These are phyloP conservation scores for Columba guinea DNA, from an alignment of 2,797 vertebrate species.

Conservation along the genomic window DNA sequence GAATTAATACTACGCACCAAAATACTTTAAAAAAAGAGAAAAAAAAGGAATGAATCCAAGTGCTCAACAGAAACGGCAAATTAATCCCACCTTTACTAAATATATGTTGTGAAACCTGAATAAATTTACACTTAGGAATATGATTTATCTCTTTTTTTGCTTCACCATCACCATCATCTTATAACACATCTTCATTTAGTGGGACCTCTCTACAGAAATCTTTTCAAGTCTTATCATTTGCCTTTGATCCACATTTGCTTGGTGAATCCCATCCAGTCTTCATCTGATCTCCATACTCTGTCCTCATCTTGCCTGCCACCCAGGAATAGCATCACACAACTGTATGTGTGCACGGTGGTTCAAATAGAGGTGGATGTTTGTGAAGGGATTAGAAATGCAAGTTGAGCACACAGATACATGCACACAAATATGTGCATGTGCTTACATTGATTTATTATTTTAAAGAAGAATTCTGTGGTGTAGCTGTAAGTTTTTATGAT, in stretches of 20 bases:
- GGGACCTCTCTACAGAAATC: neutral
- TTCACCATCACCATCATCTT: neutral
- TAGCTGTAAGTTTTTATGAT: slow-evolving; percentile 1
- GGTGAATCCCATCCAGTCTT: neutral
- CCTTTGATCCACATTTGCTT: neutral
- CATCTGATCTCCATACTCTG: neutral
- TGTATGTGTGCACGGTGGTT: neutral
- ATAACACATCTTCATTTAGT: neutral
- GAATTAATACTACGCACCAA: neutral
- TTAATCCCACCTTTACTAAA: neutral
- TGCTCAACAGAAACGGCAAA: neutral
- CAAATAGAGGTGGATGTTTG: neutral
- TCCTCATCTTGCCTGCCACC: neutral
- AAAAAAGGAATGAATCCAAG: neutral
- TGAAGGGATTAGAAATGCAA: neutral
- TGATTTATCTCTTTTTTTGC: neutral
- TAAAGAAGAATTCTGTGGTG: neutral
- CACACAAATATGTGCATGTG: neutral
- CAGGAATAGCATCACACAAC: neutral
- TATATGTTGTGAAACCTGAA: neutral
- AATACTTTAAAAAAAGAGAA: neutral
- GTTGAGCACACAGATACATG: neutral
- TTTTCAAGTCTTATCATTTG: neutral
- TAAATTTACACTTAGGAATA: neutral
- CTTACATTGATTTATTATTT: neutral